phyloP scores from a whole-genome alignment of 1,140 invertebrate species.

The Parapsyche elsis region DNA sequence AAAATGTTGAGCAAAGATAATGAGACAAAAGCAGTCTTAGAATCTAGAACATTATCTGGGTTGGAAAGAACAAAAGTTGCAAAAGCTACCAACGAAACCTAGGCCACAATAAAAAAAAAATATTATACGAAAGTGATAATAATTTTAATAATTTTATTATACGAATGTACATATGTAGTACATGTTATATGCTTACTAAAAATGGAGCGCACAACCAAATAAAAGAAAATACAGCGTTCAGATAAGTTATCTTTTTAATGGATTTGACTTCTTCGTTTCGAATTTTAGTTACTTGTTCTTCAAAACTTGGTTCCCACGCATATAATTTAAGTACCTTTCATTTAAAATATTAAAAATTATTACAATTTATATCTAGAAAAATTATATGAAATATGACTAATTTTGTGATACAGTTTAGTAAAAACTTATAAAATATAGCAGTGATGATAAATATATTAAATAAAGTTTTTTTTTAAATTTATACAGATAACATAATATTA shows the following conservation, averaged over 20 bases:
- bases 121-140: not conserved
- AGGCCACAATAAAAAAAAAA: constrained; percentile 47
- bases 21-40: constrained; percentile 94
- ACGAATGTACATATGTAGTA: not conserved
- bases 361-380: not conserved
- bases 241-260: constrained; percentile 84
- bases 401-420: too few species aligned
- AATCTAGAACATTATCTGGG: constrained; percentile 81
- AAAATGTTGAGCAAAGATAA: constrained; percentile 98
- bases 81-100: constrained; percentile 93
- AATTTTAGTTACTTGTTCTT: constrained; percentile 85
- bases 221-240: constrained; percentile 91
- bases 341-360: not conserved
- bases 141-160: not conserved
- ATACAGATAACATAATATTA: too few species aligned
- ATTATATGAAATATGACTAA: too few species aligned
- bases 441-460: too few species aligned
- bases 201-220: constrained; percentile 97
- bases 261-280: constrained; percentile 86
- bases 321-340: constrained; percentile 87
- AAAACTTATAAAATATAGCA: too few species aligned
- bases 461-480: too few species aligned
- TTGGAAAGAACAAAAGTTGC: constrained; percentile 88
- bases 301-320: constrained; percentile 92
- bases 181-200: constrained; percentile 81